phyloP scores from a whole-genome alignment of 1,140 invertebrate genomes.

The Drosophila bocki region DNA sequence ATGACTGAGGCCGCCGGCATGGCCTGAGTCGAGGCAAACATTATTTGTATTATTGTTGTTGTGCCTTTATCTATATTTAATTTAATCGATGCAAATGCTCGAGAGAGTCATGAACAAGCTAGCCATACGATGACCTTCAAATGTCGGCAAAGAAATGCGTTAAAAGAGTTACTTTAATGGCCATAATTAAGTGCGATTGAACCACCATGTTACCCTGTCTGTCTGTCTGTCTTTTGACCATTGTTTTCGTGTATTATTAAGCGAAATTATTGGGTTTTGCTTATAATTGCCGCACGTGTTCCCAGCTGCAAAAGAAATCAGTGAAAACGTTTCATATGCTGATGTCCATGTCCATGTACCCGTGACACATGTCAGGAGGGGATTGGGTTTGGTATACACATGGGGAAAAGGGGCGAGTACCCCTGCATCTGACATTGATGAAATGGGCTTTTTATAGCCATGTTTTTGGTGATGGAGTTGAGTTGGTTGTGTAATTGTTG shows the following conservation, averaged over 20 bases:
- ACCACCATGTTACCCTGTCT: conserved; percentile 23
- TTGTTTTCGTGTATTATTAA: conserved; percentile 55
- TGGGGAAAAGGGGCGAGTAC: conserved; percentile 2
- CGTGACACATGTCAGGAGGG: conserved; percentile 56
- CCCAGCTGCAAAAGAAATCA: conserved; percentile 30
- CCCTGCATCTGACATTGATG: conserved; percentile 69
- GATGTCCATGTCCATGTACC: conserved; percentile 55
- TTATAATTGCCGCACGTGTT: conserved; percentile 73
- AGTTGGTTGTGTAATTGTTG: conserved; percentile 76
- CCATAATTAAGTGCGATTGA: conserved; percentile 36
- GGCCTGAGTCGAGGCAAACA: conserved; percentile 48
- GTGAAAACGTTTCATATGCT: conserved; percentile 36
- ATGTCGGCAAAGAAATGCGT: conserved; percentile 46
- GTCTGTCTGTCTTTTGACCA: conserved; percentile 1
- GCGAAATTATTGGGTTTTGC: conserved; percentile 60
- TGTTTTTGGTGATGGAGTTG: conserved; percentile 53
- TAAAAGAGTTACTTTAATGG: conserved; percentile 31
- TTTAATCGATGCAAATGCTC: conserved; percentile 53
- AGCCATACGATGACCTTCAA: conserved; percentile 40
- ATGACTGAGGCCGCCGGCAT: conserved; percentile 60
- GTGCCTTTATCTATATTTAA: conserved; percentile 47
- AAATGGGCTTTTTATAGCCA: conserved; percentile 74
- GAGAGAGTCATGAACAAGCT: conserved; percentile 36
- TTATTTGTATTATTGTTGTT: conserved; percentile 43
- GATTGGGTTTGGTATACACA: neutral